phyloP scores from a whole-genome alignment of 1,140 invertebrate species.

The Pristionchus pacificus region DNA sequence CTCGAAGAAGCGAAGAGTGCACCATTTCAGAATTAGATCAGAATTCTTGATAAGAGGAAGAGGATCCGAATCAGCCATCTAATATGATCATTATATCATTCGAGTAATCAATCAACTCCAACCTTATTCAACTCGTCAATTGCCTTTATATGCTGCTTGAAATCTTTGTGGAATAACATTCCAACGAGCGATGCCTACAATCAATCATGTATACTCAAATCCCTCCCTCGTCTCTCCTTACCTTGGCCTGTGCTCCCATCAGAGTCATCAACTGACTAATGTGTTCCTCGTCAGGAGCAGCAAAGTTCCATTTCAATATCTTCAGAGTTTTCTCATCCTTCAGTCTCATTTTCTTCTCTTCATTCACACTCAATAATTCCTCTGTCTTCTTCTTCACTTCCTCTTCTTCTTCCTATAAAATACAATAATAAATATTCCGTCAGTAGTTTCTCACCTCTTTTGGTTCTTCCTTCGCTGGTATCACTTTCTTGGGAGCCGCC shows the following conservation, averaged over 20 bases:
- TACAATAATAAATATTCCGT: background rate
- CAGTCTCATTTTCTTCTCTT: conserved; percentile 17
- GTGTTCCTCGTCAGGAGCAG: conserved; percentile 82
- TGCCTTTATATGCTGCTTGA: conserved; percentile 91
- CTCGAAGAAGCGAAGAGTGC: conserved; percentile 91
- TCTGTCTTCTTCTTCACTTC: conserved; percentile 1
- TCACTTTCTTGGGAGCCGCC: too few species aligned
- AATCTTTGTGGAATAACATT: conserved; percentile 91
- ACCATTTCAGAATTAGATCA: conserved; percentile 91
- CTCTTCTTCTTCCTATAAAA: conserved; percentile 1
- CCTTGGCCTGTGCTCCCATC: conserved; percentile 68
- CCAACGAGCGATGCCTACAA: conserved; percentile 69
- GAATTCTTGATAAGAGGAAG: conserved; percentile 80
- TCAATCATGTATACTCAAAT: background rate
- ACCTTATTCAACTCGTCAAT: conserved; percentile 81
- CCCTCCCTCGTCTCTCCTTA: too few species aligned
- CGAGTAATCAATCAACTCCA: conserved; percentile 39
- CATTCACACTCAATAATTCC: conserved; percentile 17
- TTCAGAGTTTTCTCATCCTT: conserved; percentile 44
- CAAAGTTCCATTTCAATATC: conserved; percentile 88
- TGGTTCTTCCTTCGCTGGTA: too few species aligned
- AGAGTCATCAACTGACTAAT: conserved; percentile 83
- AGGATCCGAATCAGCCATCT: conserved; percentile 67
- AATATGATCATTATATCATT: conserved; percentile 18
- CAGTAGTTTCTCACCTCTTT: too few species aligned